Conservation (phyloP, 2,888 invertebrate species). For the Nymphalis polychloros region DNA sequence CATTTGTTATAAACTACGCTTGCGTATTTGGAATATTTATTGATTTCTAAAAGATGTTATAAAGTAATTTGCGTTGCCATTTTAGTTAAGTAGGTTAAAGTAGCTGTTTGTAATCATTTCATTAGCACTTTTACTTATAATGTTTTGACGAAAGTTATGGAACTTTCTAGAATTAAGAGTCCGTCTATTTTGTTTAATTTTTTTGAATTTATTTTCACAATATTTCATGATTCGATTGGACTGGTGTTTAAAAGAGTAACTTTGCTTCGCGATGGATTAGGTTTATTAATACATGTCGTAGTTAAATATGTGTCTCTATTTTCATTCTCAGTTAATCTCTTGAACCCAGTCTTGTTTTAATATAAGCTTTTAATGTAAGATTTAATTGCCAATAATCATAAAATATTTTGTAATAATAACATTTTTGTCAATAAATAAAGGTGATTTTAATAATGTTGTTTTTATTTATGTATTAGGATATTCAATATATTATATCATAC, state of each 20-base stretch:
- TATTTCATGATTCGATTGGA: constrained; percentile 17
- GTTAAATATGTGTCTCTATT: background rate
- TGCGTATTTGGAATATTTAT: constrained; percentile 27
- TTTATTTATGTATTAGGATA: constrained; percentile 4
- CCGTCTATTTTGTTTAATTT: constrained; percentile 4
- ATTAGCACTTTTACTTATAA: constrained; percentile 14
- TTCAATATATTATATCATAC: background rate
- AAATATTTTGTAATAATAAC: constrained; percentile 8
- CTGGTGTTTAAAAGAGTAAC: constrained; percentile 42
- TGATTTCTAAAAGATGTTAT: constrained; percentile 48
- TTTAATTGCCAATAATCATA: background rate
- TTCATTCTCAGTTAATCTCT: constrained; percentile 60
- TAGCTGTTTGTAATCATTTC: constrained; percentile 36
- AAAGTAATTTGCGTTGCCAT: constrained; percentile 63
- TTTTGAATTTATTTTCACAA: background rate
- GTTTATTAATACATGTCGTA: background rate
- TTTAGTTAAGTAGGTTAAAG: constrained; percentile 58
- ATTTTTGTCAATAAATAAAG: constrained; percentile 7
- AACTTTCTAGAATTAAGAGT: constrained; percentile 10
- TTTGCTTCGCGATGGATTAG: background rate
- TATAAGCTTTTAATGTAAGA: constrained; percentile 6
- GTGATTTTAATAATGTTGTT: background rate
- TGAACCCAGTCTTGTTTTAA: constrained; percentile 56
- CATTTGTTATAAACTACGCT: too few relatives aligned
- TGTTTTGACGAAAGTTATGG: constrained; percentile 1